Percentiles rank a stretch among this genome's conserved stretches.
Evolutionary conservation across 2,888 invertebrate genomes (phyloP).

Genomic region (Pediacus dermestoides): DNA sequence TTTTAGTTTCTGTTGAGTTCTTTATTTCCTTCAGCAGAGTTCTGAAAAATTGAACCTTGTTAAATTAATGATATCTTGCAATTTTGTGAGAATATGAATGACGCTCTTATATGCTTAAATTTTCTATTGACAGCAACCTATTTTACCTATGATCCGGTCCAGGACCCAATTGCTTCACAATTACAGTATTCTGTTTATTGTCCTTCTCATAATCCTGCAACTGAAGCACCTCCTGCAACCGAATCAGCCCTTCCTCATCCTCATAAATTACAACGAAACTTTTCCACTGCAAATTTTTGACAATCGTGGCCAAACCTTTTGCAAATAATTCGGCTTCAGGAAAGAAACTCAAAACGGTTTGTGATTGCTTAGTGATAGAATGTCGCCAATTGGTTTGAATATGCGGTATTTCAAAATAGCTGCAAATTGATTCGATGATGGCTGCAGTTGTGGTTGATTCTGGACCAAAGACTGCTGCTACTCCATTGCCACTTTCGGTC

Average conservation of each 20-base stretch:
- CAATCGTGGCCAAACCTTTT: constrained; percentile 63
- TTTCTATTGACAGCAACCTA: background rate
- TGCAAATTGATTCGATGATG: constrained; percentile 80
- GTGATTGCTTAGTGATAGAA: constrained; percentile 54
- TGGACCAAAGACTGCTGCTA: constrained; percentile 83
- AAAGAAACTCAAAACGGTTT: constrained; percentile 45
- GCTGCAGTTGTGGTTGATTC: constrained; percentile 59
- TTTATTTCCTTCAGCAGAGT: constrained; percentile 73
- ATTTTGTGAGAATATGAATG: too few relatives aligned
- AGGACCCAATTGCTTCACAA: constrained; percentile 32
- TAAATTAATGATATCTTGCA: too few relatives aligned
- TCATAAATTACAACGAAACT: constrained; percentile 78
- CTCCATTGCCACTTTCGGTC: constrained; percentile 52
- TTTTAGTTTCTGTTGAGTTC: constrained; percentile 65
- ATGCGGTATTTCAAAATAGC: constrained; percentile 81
- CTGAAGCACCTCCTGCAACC: constrained; percentile 77
- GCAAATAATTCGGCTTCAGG: constrained; percentile 56
- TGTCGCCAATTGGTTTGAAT: constrained; percentile 73
- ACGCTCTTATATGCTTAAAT: too few relatives aligned
- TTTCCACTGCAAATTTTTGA: constrained; percentile 70
- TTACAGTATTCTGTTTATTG: constrained; percentile 27
- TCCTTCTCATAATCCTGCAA: constrained; percentile 28
- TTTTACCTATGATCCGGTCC: constrained; percentile 36
- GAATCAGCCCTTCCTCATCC: constrained; percentile 67
- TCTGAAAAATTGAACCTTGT: constrained; percentile 44